phyloP scores from a whole-genome alignment of 1,140 invertebrate species.

The Brachionus asplanchnoidis region DNA sequence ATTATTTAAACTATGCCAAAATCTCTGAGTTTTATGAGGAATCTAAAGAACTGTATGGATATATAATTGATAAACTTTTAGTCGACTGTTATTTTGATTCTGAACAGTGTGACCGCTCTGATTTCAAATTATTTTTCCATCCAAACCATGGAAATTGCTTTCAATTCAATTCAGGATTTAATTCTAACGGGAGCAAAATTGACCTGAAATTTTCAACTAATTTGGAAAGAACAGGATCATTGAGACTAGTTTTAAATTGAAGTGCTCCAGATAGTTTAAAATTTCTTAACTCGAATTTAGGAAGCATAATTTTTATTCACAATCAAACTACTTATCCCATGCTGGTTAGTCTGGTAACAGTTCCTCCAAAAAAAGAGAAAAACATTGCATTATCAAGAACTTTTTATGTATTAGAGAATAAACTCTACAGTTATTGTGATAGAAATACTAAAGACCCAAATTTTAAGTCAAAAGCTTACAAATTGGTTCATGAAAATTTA shows the following conservation, averaged over 20 bases:
- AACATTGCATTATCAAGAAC: not conserved
- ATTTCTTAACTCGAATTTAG: not conserved
- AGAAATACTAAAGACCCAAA: not conserved
- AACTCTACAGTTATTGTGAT: not conserved
- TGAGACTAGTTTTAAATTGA: not conserved
- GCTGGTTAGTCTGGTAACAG: not conserved
- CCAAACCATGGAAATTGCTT: not conserved
- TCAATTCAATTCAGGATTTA: slow-evolving; percentile 2
- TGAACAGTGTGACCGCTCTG: not conserved
- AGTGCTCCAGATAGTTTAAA: not conserved
- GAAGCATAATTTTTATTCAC: not conserved
- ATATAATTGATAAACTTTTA: not conserved
- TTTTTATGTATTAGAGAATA: not conserved
- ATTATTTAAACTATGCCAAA: not conserved
- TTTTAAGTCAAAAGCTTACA: not conserved
- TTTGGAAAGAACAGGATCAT: not conserved
- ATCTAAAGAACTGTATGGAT: not conserved
- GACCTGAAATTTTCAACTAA: not conserved
- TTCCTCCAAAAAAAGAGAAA: not conserved
- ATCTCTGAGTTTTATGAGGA: not conserved
- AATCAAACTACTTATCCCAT: not conserved
- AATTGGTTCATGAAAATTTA: not conserved
- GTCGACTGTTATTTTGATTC: not conserved
- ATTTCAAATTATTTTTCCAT: not conserved
- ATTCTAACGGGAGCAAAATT: not conserved